Percentiles rank a stretch among this genome's conserved stretches.
Evolutionary conservation across 1,140 invertebrate genomes (phyloP).

Genomic region (Rhysida immarginata): DNA sequence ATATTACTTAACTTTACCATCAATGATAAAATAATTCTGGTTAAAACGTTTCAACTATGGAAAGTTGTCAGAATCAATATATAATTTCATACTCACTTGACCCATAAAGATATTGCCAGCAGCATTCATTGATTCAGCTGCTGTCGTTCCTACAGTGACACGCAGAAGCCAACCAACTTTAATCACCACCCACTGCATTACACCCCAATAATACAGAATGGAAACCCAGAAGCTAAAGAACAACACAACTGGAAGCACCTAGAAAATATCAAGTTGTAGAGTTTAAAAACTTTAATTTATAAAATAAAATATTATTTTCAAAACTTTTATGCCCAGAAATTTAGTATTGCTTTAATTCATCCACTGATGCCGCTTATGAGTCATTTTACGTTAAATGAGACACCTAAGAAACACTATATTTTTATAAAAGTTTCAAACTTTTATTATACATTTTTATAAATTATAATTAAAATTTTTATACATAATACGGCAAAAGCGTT

Average conservation of each 20-base stretch:
- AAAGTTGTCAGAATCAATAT: neutral
- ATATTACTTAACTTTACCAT: too few species aligned
- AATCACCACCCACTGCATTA: slow-evolving; percentile 72
- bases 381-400: too few species aligned
- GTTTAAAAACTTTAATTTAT: neutral
- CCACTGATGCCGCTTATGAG: neutral
- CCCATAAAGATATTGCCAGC: slow-evolving; percentile 81
- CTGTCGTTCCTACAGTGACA: slow-evolving; percentile 59
- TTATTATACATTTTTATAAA: neutral
- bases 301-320: too few species aligned
- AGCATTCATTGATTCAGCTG: slow-evolving; percentile 77
- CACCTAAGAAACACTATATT: too few species aligned
- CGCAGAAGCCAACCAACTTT: slow-evolving; percentile 64
- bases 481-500: neutral
- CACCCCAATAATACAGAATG: slow-evolving; percentile 70
- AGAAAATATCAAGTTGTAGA: slow-evolving; percentile 17
- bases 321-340: too few species aligned
- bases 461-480: neutral
- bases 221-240: slow-evolving; percentile 83
- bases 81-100: slow-evolving; percentile 39
- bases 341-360: neutral
- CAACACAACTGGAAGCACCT: slow-evolving; percentile 72
- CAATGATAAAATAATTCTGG: too few species aligned
- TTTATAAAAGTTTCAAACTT: too few species aligned
- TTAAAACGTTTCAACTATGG: too few species aligned